Conservation (phyloP, 1,140 invertebrate species). For the Apis cerana region DNA sequence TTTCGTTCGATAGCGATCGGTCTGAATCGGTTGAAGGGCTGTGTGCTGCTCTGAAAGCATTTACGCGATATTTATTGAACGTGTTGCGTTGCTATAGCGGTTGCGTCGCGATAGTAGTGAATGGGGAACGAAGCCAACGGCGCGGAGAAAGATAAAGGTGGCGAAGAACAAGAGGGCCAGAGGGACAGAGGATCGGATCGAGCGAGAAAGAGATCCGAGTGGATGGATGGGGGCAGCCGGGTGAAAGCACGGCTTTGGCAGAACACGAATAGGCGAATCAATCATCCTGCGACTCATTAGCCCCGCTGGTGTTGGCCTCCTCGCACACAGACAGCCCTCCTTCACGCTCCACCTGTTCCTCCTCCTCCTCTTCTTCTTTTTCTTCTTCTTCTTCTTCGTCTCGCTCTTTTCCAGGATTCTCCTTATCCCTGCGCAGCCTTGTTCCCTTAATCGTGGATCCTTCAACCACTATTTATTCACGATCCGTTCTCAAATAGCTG, state of each 20-base stretch:
- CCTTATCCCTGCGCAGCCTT: slow-evolving; percentile 18
- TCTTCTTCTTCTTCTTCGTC: not conserved
- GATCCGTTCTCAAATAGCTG: too few species aligned
- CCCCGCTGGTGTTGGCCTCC: slow-evolving; percentile 63
- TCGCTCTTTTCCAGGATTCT: slow-evolving; percentile 37
- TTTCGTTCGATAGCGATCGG: slow-evolving; percentile 52
- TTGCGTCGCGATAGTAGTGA: slow-evolving; percentile 62
- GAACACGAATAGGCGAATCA: slow-evolving; percentile 74
- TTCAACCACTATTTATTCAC: not conserved
- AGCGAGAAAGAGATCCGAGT: not conserved
- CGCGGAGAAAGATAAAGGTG: slow-evolving; percentile 69
- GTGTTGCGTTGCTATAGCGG: slow-evolving; percentile 49
- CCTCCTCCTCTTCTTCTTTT: not conserved
- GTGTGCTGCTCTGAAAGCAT: slow-evolving; percentile 59
- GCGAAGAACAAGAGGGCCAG: slow-evolving; percentile 36
- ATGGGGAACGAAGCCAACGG: slow-evolving; percentile 72
- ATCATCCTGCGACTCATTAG: slow-evolving; percentile 80
- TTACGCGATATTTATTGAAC: slow-evolving; percentile 69
- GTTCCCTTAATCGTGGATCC: slow-evolving; percentile 35
- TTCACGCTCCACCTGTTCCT: slow-evolving; percentile 35
- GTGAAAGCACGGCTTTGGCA: slow-evolving; percentile 71
- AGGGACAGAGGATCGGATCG: slow-evolving; percentile 4
- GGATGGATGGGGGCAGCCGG: slow-evolving; percentile 30
- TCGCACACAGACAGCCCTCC: slow-evolving; percentile 49
- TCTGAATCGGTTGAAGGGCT: slow-evolving; percentile 55